Evolutionary conservation across 2,888 invertebrate species (phyloP).

Genomic region (Pollenia griseotomentosa): DNA sequence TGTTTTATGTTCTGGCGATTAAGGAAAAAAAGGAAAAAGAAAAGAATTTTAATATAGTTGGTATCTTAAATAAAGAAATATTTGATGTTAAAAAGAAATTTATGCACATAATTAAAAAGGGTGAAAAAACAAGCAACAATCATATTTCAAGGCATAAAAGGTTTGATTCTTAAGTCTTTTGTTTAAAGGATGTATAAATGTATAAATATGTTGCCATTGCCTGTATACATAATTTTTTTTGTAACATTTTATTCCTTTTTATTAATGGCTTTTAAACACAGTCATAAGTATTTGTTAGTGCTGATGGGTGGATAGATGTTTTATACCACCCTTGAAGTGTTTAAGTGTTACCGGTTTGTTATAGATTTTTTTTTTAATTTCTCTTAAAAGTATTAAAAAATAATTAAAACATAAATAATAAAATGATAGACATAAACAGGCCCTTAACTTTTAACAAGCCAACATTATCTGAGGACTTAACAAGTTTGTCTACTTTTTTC

Average conservation of each 20-base stretch:
- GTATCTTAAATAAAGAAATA: constrained; percentile 1
- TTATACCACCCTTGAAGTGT: constrained; percentile 62
- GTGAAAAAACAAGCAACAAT: background rate
- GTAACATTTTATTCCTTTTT: constrained; percentile 17
- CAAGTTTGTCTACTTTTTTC: constrained; percentile 41
- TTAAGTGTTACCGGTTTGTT: constrained; percentile 42
- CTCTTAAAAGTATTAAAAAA: constrained; percentile 53
- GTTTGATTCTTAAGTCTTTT: background rate
- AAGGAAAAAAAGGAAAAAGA: background rate
- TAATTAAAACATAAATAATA: constrained; percentile 73
- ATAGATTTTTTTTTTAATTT: background rate
- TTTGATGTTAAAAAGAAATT: constrained; percentile 20
- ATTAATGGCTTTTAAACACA: constrained; percentile 35
- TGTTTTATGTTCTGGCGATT: constrained; percentile 37
- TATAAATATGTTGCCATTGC: constrained; percentile 13
- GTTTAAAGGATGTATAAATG: background rate
- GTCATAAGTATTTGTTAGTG: background rate
- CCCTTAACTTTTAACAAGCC: constrained; percentile 41
- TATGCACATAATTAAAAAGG: constrained; percentile 56
- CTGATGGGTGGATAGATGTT: constrained; percentile 45
- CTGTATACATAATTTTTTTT: background rate
- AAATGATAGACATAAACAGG: constrained; percentile 62
- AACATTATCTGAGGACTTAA: constrained; percentile 17
- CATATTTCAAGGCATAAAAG: constrained; percentile 5
- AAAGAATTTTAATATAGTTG: constrained; percentile 28